Percentiles rank a stretch among this genome's conserved stretches.
Conservation (phyloP, 2,888 invertebrate genomes). For the Sinopyrophorus schimmeli region DNA sequence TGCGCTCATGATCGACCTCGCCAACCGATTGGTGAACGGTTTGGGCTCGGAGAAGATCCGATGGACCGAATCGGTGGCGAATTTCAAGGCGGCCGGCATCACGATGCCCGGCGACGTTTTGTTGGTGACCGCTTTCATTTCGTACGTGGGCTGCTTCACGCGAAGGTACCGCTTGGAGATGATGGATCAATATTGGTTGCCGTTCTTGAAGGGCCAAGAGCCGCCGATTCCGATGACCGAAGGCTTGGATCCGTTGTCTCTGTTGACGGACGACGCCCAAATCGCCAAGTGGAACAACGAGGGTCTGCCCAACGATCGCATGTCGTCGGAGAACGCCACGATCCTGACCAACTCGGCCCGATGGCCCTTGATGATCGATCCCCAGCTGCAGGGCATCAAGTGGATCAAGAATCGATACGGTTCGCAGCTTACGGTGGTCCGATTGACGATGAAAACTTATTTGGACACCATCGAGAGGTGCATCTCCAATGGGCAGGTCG, state of each 20-base stretch:
- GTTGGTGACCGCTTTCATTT: constrained; percentile 88
- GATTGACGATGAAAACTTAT: constrained; percentile 81
- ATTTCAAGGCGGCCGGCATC: constrained; percentile 70
- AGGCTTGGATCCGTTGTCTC: constrained; percentile 77
- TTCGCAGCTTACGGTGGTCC: constrained; percentile 70
- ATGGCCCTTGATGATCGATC: constrained; percentile 96
- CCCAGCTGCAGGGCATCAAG: constrained; percentile 86
- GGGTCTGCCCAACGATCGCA: constrained; percentile 86
- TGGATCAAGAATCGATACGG: constrained; percentile 94
- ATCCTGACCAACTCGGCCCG: constrained; percentile 86
- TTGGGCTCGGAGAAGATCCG: constrained; percentile 89
- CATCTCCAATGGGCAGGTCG: constrained; percentile 69
- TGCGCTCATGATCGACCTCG: constrained; percentile 84
- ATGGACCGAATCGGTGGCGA: constrained; percentile 67
- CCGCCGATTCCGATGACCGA: constrained; percentile 79
- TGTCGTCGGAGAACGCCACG: constrained; percentile 94
- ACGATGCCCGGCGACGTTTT: constrained; percentile 90
- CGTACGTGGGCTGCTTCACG: constrained; percentile 93
- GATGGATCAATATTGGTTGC: constrained; percentile 78
- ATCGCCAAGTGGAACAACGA: constrained; percentile 95
- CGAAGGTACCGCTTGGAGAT: constrained; percentile 79
- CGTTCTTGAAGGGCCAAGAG: constrained; percentile 71
- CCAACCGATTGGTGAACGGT: constrained; percentile 89
- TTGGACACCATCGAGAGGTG: constrained; percentile 77
- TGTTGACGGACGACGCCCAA: constrained; percentile 90